Percentiles rank a stretch among this genome's conserved stretches.
phyloP scores from a whole-genome alignment of 2,888 invertebrate genomes.

The Chydorus sphaericus region DNA sequence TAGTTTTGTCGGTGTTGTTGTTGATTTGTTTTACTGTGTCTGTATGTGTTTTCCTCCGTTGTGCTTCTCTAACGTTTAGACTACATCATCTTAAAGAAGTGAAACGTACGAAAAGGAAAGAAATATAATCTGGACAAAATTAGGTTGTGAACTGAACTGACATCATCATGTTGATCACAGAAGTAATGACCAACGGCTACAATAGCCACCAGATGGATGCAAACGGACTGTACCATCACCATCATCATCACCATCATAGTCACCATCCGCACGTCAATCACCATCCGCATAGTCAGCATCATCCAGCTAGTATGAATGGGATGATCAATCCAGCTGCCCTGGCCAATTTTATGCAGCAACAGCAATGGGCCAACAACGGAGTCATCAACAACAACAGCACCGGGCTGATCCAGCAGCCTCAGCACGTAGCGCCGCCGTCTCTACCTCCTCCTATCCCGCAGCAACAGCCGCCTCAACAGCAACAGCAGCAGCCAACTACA shows the following conservation, averaged over 20 bases:
- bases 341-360: constrained; percentile 4
- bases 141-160: no score
- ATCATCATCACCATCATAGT: neutral
- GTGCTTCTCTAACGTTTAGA: no score
- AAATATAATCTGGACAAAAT: no score
- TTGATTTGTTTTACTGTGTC: neutral
- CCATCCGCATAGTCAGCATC: neutral
- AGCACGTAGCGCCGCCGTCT: neutral
- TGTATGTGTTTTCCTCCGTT: no score
- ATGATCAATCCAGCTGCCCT: constrained; percentile 1
- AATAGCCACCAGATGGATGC: neutral
- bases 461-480: neutral
- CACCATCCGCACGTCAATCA: neutral
- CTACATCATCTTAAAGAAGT: no score
- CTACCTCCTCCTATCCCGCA: no score
- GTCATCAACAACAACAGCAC: constrained; percentile 6
- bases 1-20: neutral
- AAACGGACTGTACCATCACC: neutral
- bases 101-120: no score
- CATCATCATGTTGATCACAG: constrained; percentile 1
- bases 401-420: neutral
- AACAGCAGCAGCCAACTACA: constrained; percentile 3
- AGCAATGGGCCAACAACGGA: constrained; percentile 4
- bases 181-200: neutral
- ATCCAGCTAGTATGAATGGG: no score